phyloP scores from a whole-genome alignment of 2,888 invertebrate species.

The Hololepta plana region DNA sequence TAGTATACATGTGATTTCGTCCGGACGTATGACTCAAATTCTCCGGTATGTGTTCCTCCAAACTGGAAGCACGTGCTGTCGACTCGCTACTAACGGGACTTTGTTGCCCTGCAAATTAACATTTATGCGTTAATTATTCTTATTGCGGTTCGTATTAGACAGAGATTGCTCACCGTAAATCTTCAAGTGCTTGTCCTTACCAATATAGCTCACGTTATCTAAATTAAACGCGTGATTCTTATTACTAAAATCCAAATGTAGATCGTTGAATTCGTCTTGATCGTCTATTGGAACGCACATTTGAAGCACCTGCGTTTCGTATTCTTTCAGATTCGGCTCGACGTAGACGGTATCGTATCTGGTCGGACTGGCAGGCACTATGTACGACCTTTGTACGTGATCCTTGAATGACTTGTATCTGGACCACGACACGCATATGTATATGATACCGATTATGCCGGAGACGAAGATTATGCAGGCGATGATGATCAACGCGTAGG shows the following conservation, averaged over 20 bases:
- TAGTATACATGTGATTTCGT: conserved; percentile 43
- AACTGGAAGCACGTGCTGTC: conserved; percentile 60
- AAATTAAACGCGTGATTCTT: conserved; percentile 75
- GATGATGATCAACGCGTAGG: conserved; percentile 74
- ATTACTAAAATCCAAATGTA: conserved; percentile 73
- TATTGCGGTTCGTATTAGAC: neutral
- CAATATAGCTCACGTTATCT: conserved; percentile 78
- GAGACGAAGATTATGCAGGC: conserved; percentile 79
- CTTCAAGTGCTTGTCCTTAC: conserved; percentile 47
- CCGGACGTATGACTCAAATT: conserved; percentile 34
- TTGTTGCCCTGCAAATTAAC: conserved; percentile 38
- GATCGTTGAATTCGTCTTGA: conserved; percentile 54
- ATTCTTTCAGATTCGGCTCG: conserved; percentile 75
- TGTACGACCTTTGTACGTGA: conserved; percentile 31
- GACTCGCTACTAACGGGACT: conserved; percentile 73
- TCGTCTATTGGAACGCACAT: conserved; percentile 84
- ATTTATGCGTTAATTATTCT: conserved; percentile 1
- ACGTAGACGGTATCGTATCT: conserved; percentile 53
- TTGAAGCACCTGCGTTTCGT: conserved; percentile 85
- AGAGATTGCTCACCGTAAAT: conserved; percentile 31
- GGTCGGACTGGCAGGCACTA: conserved; percentile 36
- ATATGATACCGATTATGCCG: conserved; percentile 75
- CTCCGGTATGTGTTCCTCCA: conserved; percentile 22
- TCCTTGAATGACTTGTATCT: conserved; percentile 82
- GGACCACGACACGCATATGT: conserved; percentile 88